These are phyloP conservation scores for Enteromius radiatus DNA, from an alignment of 2,797 vertebrate genomes.

Conservation along the genomic window DNA sequence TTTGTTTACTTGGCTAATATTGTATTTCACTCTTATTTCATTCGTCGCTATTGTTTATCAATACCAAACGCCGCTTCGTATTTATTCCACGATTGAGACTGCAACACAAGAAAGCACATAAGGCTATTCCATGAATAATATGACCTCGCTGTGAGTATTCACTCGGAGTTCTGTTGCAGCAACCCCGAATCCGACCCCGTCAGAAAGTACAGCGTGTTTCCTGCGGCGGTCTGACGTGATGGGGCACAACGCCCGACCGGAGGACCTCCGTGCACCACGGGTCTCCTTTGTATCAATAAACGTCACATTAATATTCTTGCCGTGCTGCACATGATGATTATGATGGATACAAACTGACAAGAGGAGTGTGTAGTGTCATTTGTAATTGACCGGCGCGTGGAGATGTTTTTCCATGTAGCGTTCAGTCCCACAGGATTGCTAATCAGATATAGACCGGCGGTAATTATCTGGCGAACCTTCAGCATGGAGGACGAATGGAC, in stretches of 20 bases:
- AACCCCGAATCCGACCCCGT: conserved; percentile 12
- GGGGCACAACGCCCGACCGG: conserved; percentile 28
- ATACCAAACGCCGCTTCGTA: neutral
- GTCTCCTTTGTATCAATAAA: conserved; percentile 63
- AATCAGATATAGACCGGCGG: conserved; percentile 56
- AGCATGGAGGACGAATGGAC: conserved; percentile 17
- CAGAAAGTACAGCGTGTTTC: conserved; percentile 33
- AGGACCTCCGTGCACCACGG: conserved; percentile 17
- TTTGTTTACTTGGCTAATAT: conserved; percentile 4
- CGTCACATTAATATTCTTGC: conserved; percentile 66
- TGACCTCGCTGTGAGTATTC: neutral
- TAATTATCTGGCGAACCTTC: conserved; percentile 59
- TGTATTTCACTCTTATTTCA: conserved; percentile 19
- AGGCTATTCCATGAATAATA: conserved; percentile 13
- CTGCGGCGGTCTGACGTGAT: conserved; percentile 44
- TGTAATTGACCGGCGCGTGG: conserved; percentile 58
- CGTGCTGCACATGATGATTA: conserved; percentile 56
- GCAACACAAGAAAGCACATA: neutral
- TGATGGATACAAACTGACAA: conserved; percentile 64
- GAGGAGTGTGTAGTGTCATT: conserved; percentile 59
- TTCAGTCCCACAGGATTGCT: conserved; percentile 38
- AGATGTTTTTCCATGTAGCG: conserved; percentile 51
- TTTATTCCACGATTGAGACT: conserved; percentile 1
- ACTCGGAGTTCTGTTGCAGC: neutral
- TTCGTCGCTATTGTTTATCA: neutral